Percentiles rank a stretch among this genome's conserved stretches.
Evolutionary conservation across 1,140 invertebrate species (phyloP).

Genomic region (Dolichoris vasculosae): DNA sequence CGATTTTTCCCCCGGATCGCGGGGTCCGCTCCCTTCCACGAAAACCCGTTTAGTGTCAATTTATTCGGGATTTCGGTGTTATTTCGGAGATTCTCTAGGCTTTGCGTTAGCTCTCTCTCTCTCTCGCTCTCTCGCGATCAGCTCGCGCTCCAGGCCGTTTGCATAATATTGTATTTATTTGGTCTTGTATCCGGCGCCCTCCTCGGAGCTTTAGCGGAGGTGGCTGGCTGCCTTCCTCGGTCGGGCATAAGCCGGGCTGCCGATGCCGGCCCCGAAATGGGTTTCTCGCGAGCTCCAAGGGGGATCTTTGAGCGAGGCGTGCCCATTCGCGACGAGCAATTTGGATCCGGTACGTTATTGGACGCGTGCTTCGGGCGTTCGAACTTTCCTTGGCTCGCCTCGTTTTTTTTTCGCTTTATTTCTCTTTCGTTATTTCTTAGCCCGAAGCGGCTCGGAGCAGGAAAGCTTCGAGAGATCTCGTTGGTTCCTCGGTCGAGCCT

Average conservation of each 20-base stretch:
- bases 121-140: constrained; percentile 33
- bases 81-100: constrained; percentile 69
- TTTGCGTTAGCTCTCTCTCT: too few relatives aligned
- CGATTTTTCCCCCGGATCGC: constrained; percentile 14
- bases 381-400: constrained; percentile 30
- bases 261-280: constrained; percentile 60
- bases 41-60: constrained; percentile 70
- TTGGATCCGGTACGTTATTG: constrained; percentile 53
- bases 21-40: background rate
- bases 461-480: background rate
- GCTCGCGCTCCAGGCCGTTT: constrained; percentile 63
- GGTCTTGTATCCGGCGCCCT: constrained; percentile 64
- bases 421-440: constrained; percentile 44
- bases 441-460: background rate
- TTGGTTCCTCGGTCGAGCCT: background rate
- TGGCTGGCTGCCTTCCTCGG: background rate
- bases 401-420: constrained; percentile 57
- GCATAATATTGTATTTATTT: constrained; percentile 74
- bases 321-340: constrained; percentile 51
- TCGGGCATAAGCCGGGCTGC: constrained; percentile 48
- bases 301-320: constrained; percentile 49
- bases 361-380: constrained; percentile 46
- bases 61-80: constrained; percentile 73
- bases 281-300: constrained; percentile 61
- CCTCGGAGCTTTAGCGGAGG: constrained; percentile 5